Evolutionary conservation across 2,797 vertebrate species (phyloP), one percentile per base, ranked within the genome.

Genomic region (Pseudochromis fuscus): DNA sequence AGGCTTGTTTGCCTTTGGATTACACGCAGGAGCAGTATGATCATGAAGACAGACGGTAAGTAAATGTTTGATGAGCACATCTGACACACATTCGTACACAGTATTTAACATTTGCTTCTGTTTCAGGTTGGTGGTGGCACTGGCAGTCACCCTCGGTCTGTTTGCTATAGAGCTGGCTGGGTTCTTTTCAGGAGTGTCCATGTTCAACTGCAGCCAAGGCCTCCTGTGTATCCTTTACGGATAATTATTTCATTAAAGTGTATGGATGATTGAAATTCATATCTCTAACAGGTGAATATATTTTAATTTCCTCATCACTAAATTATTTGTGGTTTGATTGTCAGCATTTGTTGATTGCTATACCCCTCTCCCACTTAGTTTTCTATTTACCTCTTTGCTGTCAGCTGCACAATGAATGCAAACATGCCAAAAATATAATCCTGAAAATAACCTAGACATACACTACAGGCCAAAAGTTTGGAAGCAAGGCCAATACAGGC

Each of bases 171-270:
- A 98, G 85, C 69, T 96, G 76, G 86, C 90, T 25, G 96, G 96
- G 8, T 97, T 98, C 87, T 93, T 97, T 62, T 95, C 95, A 0
- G 96, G 96, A 58, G 93, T 95, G n/a, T 97, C 96, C 75, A 97
- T 97, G 96, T 98, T 97, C 88, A 97, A 94, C 91, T 89, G 84
- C 77, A 94, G 92, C 61, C 96, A 97, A 84, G 90, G 94, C 25
- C 93, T 97, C 31, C 87, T 97, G 53, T 97, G 96, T 97, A 97
- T 97, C 96, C 95, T 97, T 93, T 55, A 73, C 9, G 7, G n/a
- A n/a, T n/a, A n/a, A n/a, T n/a, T n/a, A n/a, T n/a, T n/a, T n/a
- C n/a, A n/a, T n/a, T n/a, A n/a, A n/a, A n/a, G n/a, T n/a, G n/a
- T n/a, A n/a, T n/a, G n/a, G n/a, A n/a, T n/a, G n/a, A n/a, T n/a